Conservation (phyloP, 2,113 vertebrate genomes). For the Illadopsis cleaveri region DNA sequence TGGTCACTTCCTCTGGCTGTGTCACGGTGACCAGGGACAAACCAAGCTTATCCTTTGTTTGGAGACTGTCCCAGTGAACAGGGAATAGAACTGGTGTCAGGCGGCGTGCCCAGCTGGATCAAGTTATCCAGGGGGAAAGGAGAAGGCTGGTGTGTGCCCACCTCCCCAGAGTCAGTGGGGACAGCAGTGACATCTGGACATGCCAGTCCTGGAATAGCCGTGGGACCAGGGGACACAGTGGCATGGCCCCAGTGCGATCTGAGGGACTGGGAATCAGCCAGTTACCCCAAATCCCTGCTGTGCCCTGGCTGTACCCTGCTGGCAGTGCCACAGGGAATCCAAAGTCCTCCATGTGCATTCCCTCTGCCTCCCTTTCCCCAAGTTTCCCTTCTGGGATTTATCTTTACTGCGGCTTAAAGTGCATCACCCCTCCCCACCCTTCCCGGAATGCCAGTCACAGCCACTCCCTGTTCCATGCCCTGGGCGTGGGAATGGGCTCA, state of each 20-base stretch:
- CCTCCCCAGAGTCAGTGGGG: accelerated
- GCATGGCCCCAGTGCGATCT: accelerated
- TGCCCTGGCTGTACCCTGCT: background rate
- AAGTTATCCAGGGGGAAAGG: background rate
- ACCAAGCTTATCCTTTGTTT: background rate
- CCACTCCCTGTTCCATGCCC: background rate
- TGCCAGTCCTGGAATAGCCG: accelerated
- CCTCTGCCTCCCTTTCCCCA: background rate
- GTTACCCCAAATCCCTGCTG: background rate
- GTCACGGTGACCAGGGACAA: background rate
- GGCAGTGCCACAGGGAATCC: background rate
- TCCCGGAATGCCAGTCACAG: accelerated
- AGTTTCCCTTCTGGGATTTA: background rate
- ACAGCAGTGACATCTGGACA: background rate
- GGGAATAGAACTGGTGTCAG: background rate
- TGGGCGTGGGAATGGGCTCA: background rate
- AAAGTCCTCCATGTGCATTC: background rate
- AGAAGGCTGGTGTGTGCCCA: background rate
- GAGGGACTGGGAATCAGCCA: accelerated
- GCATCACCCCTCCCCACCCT: background rate
- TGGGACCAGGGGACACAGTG: accelerated
- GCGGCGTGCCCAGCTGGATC: background rate
- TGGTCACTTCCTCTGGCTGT: background rate
- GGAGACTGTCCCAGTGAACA: background rate
- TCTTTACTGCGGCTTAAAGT: accelerated